phyloP scores from a whole-genome alignment of 2,888 invertebrate genomes.

The Mylabris sibirica region DNA sequence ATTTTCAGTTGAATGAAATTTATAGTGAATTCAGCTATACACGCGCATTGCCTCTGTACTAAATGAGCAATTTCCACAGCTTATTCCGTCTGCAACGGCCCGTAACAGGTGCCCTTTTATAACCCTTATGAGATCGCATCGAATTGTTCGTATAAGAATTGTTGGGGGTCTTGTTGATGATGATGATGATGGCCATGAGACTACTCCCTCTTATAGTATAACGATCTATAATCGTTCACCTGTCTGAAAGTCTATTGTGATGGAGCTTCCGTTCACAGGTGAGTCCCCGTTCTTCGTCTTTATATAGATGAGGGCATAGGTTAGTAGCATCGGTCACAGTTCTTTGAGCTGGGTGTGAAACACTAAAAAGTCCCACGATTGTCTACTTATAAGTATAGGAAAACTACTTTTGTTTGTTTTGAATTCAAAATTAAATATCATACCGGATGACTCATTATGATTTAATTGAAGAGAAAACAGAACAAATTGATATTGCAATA shows the following conservation, averaged over 20 bases:
- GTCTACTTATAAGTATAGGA: slow-evolving; percentile 38
- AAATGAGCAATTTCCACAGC: slow-evolving; percentile 1
- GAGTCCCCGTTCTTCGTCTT: slow-evolving; percentile 34
- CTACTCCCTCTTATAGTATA: slow-evolving; percentile 12
- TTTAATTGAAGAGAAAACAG: neutral
- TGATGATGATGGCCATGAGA: slow-evolving; percentile 6
- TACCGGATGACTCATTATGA: slow-evolving; percentile 53
- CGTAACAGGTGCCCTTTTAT: slow-evolving; percentile 11
- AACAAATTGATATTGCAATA: no score
- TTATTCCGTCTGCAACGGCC: neutral
- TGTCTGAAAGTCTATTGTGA: slow-evolving; percentile 49
- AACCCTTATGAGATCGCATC: neutral
- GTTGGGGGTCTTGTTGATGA: neutral
- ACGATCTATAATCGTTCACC: slow-evolving; percentile 51
- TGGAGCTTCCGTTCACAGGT: slow-evolving; percentile 56
- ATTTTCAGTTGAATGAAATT: neutral
- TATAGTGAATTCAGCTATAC: neutral
- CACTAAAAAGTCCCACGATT: slow-evolving; percentile 49
- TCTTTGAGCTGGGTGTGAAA: slow-evolving; percentile 53
- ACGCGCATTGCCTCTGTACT: neutral
- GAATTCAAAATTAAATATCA: slow-evolving; percentile 47
- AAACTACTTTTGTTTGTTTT: slow-evolving; percentile 23
- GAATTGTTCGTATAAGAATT: neutral
- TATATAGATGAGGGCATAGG: slow-evolving; percentile 47
- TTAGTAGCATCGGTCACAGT: slow-evolving; percentile 51